Base-by-base conservation (phyloP, 2,888 invertebrate genomes). In the Nesidiocoris tenuis region DNA sequence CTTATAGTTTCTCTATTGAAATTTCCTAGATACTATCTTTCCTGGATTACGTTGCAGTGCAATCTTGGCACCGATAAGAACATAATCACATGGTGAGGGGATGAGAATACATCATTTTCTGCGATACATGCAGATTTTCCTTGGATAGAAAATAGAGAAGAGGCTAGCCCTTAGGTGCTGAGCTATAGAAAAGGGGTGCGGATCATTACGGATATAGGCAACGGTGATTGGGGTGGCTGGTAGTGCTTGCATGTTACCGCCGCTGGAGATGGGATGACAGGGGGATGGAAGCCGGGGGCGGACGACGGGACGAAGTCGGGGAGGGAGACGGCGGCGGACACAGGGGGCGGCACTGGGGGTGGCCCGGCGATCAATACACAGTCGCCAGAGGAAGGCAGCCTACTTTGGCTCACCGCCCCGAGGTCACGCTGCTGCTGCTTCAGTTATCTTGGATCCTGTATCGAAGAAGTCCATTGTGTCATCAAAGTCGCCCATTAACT, bases 201-300 rank as follows among this genome's bases (percentile, higher is more conserved):
- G 72, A 72, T 72, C 72, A 72, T 72, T 72, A 72, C 72, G 39
- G 72, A 72, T 72, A 72, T 63, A 39, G 63, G 72, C 39, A 63
- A 22, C 72, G 72, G 61, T 63, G 63, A 72, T 72, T 72, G 72
- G 72, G 72, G 72, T 61, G 72, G 72, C 72, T 72, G 61, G 72
- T 63, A 54, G 72, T 63, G 61, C 72, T 72, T 63, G 72, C 72
- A 72, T 72, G 72, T 63, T 72, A 72, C 72, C 39, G 25, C 23
- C n/a, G n/a, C n/a, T n/a, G n/a, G 24, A 63, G 63, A 17, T 21
- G 63, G 22, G 63, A 19, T 18, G 54, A 19, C 17, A n/a, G 16
- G 24, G 9, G 23, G 21, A 66, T 18, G 66, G 16, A 17, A 21
- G 19, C 7, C 17, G 67, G 56, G 19, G n/a, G 12, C 54, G 67